Conservation (phyloP, 2,113 vertebrate genomes). For the Eulacestoma nigropectus region DNA sequence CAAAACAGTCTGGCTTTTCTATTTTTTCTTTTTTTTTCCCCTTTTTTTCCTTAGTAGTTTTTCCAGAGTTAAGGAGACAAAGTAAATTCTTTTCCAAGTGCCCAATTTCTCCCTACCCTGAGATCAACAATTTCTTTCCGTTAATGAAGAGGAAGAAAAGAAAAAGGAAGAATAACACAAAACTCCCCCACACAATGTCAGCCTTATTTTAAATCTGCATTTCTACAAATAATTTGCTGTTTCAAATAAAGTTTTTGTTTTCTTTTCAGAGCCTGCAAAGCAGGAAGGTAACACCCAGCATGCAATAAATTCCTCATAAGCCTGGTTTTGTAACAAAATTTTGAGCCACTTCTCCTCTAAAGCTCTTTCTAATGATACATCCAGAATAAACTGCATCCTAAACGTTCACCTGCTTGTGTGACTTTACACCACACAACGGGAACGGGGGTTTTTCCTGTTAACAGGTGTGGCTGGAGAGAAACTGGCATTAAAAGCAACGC, state of each 20-base stretch:
- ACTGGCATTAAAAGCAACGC: background rate
- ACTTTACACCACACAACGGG: background rate
- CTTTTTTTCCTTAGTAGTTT: background rate
- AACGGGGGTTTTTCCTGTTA: background rate
- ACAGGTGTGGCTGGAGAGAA: background rate
- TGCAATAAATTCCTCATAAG: background rate
- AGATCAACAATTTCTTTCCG: background rate
- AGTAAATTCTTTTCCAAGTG: background rate
- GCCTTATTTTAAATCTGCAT: background rate
- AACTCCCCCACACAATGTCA: accelerated
- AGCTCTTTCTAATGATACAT: background rate
- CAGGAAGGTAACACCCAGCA: background rate
- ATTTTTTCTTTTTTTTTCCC: too few relatives aligned
- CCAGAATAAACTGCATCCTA: background rate
- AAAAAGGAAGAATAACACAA: background rate
- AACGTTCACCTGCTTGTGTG: background rate
- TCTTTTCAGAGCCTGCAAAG: background rate
- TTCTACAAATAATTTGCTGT: background rate
- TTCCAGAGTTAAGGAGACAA: background rate
- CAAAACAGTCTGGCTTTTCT: background rate
- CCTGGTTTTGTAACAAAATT: background rate
- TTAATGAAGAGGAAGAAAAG: background rate
- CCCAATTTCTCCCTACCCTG: background rate
- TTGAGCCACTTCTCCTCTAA: background rate
- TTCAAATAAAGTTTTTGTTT: background rate